Evolutionary conservation across 2,888 invertebrate species (phyloP), one percentile per base, ranked within the genome.

Genomic region (Glaucopsyche alexis): DNA sequence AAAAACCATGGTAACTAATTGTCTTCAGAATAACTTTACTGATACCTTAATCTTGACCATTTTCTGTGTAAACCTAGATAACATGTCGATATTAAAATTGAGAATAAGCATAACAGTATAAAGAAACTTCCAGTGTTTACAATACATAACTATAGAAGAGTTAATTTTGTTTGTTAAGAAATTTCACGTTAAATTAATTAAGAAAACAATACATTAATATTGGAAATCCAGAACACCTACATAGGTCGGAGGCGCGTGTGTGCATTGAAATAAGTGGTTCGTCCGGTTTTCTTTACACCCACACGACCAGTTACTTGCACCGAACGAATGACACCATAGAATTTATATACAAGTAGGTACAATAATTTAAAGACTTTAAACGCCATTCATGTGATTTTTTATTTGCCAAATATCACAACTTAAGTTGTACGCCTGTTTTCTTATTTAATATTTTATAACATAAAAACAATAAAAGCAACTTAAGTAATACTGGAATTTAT

Each of bases 241-340:
- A 71, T 70, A 72, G 75, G 76, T 76, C 77, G 74, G 72, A 74
- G 72, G 77, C 76, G 75, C 80, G 79, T 78, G 79, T 78, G 79
- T 78, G 77, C 76, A 72, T 60, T 74, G 75, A 74, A 73, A 78
- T 78, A 81, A 83, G 82, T 79, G 79, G 83, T 82, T 80, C 74
- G 78, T 89, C 91, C 90, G 90, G 91, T 91, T 88, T 82, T 80
- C 81, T 78, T 80, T 79, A 82, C 85, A 82, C 82, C 88, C 87
- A 87, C 91, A 90, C 87, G 87, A 88, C 84, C 84, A 81, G 76
- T 76, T 76, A 75, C 69, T 60, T 71, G 72, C 79, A 83, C 83
- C 82, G 81, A 81, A 76, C 73, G 75, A 75, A 75, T 74, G 75
- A 75, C 76, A 76, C 74, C 73, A 74, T 73, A 70, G 73, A 78